phyloP scores from a whole-genome alignment of 2,113 vertebrate genomes.

The Poicephalus meyeri region DNA sequence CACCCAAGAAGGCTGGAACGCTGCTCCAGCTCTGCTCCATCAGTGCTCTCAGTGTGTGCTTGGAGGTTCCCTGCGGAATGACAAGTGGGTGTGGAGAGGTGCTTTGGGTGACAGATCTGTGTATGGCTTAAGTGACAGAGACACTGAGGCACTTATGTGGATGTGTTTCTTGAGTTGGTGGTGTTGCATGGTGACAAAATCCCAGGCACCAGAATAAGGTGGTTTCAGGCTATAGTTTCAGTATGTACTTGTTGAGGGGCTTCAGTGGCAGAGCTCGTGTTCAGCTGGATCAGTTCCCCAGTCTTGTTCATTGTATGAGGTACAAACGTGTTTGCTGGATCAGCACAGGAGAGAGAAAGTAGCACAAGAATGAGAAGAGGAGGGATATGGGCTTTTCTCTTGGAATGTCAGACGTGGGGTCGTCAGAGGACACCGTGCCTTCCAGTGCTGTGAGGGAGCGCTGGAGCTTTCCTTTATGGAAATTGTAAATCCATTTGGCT shows the following conservation, averaged over 20 bases:
- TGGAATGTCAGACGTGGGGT: background rate
- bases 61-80: background rate
- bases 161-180: background rate
- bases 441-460: background rate
- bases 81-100: background rate
- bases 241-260: background rate
- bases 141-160: background rate
- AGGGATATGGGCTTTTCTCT: background rate
- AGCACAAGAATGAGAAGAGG: background rate
- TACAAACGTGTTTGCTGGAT: background rate
- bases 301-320: rapidly evolving
- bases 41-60: rapidly evolving
- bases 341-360: background rate
- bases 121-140: background rate
- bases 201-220: background rate
- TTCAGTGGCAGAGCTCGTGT: background rate
- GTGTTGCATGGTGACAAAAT: background rate
- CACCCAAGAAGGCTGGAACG: background rate
- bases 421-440: background rate
- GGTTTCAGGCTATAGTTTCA: background rate
- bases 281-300: background rate
- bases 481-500: background rate
- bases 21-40: background rate
- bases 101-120: background rate
- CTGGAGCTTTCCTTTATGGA: background rate